Conservation (phyloP, 1,140 invertebrate species). For the Trichonephila inaurata region DNA sequence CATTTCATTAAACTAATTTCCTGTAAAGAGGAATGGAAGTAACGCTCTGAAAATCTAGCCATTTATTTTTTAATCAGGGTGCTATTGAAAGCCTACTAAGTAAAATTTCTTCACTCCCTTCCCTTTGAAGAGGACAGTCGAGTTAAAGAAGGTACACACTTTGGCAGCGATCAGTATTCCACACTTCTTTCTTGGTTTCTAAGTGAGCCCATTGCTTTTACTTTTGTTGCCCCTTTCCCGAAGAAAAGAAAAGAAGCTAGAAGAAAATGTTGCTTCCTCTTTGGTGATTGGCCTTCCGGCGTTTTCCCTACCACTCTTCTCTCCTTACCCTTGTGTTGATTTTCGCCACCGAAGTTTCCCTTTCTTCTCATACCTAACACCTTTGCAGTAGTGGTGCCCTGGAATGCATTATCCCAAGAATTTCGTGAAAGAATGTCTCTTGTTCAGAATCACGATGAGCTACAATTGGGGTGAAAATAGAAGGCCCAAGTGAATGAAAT, state of each 20-base stretch:
- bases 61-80: not conserved
- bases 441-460: constrained; percentile 26
- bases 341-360: constrained; percentile 6
- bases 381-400: not conserved
- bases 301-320: not conserved
- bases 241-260: constrained; percentile 17
- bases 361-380: constrained; percentile 45
- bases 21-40: too few relatives aligned
- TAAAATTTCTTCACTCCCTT: too few relatives aligned
- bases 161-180: constrained; percentile 52
- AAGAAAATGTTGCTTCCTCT: constrained; percentile 51
- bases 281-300: constrained; percentile 69
- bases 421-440: constrained; percentile 25
- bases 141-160: not conserved
- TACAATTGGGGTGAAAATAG: not conserved
- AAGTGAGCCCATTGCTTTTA: constrained; percentile 57
- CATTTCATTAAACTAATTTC: too few relatives aligned
- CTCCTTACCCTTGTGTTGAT: not conserved
- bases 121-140: not conserved
- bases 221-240: constrained; percentile 1
- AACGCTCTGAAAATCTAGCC: not conserved
- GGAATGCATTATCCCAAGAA: constrained; percentile 35
- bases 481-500: not conserved
- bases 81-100: not conserved
- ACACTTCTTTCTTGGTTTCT: constrained; percentile 28